These are phyloP conservation scores for Polydrusus tereticollis DNA, from an alignment of 2,888 invertebrate species.

Conservation along the genomic window DNA sequence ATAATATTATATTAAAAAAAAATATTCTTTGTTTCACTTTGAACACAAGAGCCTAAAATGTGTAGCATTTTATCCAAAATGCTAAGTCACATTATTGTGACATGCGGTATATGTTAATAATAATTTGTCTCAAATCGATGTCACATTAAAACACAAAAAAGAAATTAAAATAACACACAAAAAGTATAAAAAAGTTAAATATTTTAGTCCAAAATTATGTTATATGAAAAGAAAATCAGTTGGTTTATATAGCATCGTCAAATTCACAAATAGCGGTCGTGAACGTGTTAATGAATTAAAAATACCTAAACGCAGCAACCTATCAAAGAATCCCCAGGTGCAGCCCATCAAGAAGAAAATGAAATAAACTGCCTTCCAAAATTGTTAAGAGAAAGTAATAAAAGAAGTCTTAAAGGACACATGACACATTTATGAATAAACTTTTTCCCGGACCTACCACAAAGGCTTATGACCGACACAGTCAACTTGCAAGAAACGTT, in stretches of 20 bases:
- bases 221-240: no score
- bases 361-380: not conserved
- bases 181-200: no score
- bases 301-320: no score
- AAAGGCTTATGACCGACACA: conserved; percentile 46
- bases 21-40: not conserved
- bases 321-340: no score
- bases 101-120: not conserved
- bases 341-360: no score
- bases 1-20: not conserved
- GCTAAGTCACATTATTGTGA: not conserved
- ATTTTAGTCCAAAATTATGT: no score
- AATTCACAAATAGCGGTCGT: no score
- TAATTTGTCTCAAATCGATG: not conserved
- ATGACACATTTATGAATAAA: conserved; percentile 19
- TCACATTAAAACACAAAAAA: no score
- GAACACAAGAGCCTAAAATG: not conserved
- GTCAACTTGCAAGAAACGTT: conserved; percentile 43
- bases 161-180: no score
- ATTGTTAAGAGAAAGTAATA: not conserved
- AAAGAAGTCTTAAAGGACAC: not conserved
- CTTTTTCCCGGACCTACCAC: conserved; percentile 39
- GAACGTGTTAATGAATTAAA: no score
- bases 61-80: not conserved
- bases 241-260: no score